These are phyloP conservation scores for Uloborus plumipes DNA, from an alignment of 2,888 invertebrate species.

Conservation along the genomic window DNA sequence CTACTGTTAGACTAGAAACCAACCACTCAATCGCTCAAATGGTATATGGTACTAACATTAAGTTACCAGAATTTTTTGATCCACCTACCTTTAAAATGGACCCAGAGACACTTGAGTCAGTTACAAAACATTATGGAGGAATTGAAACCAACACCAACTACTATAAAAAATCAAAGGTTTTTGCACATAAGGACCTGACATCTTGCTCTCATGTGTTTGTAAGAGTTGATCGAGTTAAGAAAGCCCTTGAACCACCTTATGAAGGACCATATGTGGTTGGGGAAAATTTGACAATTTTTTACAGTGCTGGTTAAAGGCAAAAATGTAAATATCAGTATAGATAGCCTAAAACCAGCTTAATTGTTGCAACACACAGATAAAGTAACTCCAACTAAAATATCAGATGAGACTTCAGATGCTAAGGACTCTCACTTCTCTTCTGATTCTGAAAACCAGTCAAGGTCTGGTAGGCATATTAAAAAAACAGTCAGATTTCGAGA, in stretches of 20 bases:
- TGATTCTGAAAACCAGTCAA: too few species aligned
- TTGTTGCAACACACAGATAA: neutral
- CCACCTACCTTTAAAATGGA: too few species aligned
- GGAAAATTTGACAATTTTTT: neutral
- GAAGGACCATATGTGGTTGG: constrained; percentile 13
- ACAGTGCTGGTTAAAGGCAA: neutral
- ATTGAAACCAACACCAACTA: neutral
- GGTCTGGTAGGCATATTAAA: too few species aligned
- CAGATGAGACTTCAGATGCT: too few species aligned
- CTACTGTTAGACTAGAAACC: neutral
- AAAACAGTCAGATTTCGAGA: too few species aligned
- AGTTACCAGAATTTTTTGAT: constrained; percentile 4
- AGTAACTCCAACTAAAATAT: too few species aligned
- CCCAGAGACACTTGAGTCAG: neutral
- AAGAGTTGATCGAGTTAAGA: constrained; percentile 17
- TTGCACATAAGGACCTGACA: constrained; percentile 20
- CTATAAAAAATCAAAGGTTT: neutral
- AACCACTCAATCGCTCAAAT: constrained; percentile 22
- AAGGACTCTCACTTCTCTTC: too few species aligned
- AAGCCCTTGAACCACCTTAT: constrained; percentile 19
- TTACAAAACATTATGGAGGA: constrained; percentile 17
- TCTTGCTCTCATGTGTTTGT: constrained; percentile 28
- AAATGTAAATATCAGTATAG: neutral
- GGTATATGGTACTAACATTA: constrained; percentile 19
- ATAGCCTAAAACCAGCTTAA: constrained; percentile 18